These are phyloP conservation scores for Drosophila ananassae DNA, from an alignment of 1,140 invertebrate genomes.

Conservation along the genomic window DNA sequence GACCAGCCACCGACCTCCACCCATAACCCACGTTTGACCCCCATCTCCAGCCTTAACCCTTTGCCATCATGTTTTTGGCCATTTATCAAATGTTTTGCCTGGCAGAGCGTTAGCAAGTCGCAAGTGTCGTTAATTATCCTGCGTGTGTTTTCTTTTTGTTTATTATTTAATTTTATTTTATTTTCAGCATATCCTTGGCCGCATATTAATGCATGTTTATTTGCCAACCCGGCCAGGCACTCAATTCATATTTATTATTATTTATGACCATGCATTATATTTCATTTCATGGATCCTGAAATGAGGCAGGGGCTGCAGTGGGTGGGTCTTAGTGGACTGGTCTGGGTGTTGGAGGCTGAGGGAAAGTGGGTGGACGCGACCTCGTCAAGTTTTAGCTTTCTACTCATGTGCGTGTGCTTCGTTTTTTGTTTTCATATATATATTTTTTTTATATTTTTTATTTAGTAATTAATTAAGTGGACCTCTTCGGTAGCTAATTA, in stretches of 20 bases:
- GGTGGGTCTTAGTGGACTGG: constrained; percentile 9
- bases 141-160: constrained; percentile 3
- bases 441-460: constrained; percentile 43
- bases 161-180: constrained; percentile 5
- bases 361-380: not conserved
- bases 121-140: constrained; percentile 69
- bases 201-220: constrained; percentile 69
- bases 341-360: not conserved
- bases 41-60: not conserved
- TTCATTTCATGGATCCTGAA: constrained; percentile 40
- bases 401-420: constrained; percentile 8
- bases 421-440: constrained; percentile 21
- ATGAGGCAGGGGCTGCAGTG: too few species aligned
- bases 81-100: constrained; percentile 54
- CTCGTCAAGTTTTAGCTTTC: constrained; percentile 41
- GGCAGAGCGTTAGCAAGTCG: constrained; percentile 28
- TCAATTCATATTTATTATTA: constrained; percentile 75
- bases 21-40: not conserved
- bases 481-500: constrained; percentile 69
- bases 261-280: constrained; percentile 75
- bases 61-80: constrained; percentile 16
- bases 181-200: constrained; percentile 24
- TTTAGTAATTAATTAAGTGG: constrained; percentile 73
- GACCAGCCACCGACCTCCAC: too few species aligned
- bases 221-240: constrained; percentile 34